Evolutionary conservation across 2,797 vertebrate genomes (phyloP).

Genomic region (Eulemur mongoz): DNA sequence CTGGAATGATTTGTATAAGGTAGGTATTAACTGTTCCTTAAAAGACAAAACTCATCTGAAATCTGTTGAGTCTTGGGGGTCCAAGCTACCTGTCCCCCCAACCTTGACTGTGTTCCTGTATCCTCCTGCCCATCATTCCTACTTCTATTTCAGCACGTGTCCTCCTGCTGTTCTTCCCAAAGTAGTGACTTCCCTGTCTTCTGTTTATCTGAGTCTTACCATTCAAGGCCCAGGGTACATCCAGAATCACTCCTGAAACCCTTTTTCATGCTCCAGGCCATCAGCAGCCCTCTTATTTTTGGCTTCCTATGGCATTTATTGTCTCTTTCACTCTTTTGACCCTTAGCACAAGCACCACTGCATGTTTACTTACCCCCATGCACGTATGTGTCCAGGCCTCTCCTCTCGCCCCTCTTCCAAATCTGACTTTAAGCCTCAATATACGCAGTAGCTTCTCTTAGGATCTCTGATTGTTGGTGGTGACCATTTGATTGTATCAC

Average conservation of each 20-base stretch:
- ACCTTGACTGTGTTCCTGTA: not conserved
- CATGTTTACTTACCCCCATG: not conserved
- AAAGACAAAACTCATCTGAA: not conserved
- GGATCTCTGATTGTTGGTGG: not conserved
- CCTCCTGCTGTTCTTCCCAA: not conserved
- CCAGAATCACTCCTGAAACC: not conserved
- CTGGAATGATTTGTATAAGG: not conserved
- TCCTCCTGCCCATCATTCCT: not conserved
- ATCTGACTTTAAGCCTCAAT: not conserved
- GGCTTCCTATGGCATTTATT: not conserved
- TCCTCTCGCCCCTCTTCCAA: not conserved
- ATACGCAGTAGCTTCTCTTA: not conserved
- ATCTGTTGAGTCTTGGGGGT: not conserved
- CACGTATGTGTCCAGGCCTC: not conserved
- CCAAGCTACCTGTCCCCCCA: not conserved
- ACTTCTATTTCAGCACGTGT: not conserved
- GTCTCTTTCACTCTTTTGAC: not conserved
- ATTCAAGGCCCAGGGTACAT: not conserved
- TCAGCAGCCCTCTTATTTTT: not conserved
- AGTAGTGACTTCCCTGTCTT: not conserved
- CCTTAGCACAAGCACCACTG: not conserved
- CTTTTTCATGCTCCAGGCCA: not conserved
- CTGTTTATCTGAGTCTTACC: not conserved
- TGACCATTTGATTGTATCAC: not conserved
- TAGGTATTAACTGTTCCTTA: not conserved